Evolutionary conservation across 2,113 vertebrate genomes (phyloP).

Genomic region (Arvicanthis niloticus): DNA sequence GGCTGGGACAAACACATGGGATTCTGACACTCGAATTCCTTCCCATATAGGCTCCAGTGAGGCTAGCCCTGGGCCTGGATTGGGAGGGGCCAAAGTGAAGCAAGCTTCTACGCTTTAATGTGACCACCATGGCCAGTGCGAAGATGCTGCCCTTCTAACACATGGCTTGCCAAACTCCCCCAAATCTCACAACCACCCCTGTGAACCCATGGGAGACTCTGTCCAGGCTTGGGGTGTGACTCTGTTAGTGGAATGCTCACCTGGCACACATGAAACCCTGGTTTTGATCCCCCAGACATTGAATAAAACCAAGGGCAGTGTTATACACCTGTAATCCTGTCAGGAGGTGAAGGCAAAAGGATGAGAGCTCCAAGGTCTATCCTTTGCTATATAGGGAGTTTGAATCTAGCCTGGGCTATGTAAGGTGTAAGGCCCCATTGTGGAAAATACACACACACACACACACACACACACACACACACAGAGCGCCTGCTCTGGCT

Average conservation of each 20-base stretch:
- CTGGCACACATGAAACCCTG: too few relatives aligned
- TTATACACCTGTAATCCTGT: neutral
- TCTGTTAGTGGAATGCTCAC: neutral
- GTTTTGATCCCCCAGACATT: neutral
- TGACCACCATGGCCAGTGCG: neutral
- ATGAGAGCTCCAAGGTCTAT: neutral
- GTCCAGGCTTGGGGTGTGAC: neutral
- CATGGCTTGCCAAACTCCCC: neutral
- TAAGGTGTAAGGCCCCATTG: neutral
- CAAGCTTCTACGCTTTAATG: fast-evolving
- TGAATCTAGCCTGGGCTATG: neutral
- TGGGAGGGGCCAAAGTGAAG: neutral
- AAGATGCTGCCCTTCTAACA: neutral
- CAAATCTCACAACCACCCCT: neutral
- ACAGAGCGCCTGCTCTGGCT: too few relatives aligned
- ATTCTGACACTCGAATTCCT: neutral
- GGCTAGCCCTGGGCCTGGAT: neutral
- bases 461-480: too few relatives aligned
- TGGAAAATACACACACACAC: too few relatives aligned
- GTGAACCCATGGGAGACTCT: neutral
- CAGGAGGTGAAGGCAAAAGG: neutral
- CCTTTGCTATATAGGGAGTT: neutral
- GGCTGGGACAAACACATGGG: fast-evolving
- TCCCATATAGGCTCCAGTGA: too few relatives aligned
- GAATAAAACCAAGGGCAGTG: neutral